Conservation (phyloP, 1,140 invertebrate species). For the Trinorchestia longiramus region DNA sequence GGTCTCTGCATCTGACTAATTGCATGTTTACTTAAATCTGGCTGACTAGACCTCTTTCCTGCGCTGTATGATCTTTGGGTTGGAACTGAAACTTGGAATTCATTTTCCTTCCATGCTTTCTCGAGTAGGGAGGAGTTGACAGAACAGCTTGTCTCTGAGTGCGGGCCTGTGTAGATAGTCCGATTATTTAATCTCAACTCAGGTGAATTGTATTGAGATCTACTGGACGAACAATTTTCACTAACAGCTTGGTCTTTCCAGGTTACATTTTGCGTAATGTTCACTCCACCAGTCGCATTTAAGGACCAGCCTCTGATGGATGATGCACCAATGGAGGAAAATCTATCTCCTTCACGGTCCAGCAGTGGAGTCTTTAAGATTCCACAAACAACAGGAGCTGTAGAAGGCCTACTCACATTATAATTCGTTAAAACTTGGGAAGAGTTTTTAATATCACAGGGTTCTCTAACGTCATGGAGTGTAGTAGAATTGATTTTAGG, state of each 20-base stretch:
- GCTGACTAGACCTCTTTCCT: neutral
- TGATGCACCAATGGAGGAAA: neutral
- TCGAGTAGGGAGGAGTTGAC: neutral
- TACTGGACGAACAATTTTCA: neutral
- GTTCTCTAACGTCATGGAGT: neutral
- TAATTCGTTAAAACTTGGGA: neutral
- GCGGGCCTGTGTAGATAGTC: neutral
- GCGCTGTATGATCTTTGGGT: neutral
- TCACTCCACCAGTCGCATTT: neutral
- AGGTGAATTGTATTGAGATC: neutral
- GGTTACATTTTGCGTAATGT: neutral
- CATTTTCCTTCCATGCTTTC: neutral
- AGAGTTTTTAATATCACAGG: neutral
- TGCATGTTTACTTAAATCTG: neutral
- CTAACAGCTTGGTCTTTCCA: slow-evolving; percentile 24
- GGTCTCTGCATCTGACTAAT: neutral
- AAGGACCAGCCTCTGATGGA: neutral
- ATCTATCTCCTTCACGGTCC: slow-evolving; percentile 16
- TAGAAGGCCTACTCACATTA: neutral
- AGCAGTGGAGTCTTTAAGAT: neutral
- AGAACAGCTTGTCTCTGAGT: neutral
- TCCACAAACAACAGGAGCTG: neutral
- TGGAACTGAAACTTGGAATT: neutral
- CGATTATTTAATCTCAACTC: slow-evolving; percentile 32
- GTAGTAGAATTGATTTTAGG: neutral